These are phyloP conservation scores for Machaerirhynchus nigripectus DNA, from an alignment of 2,113 vertebrate species.

Conservation along the genomic window DNA sequence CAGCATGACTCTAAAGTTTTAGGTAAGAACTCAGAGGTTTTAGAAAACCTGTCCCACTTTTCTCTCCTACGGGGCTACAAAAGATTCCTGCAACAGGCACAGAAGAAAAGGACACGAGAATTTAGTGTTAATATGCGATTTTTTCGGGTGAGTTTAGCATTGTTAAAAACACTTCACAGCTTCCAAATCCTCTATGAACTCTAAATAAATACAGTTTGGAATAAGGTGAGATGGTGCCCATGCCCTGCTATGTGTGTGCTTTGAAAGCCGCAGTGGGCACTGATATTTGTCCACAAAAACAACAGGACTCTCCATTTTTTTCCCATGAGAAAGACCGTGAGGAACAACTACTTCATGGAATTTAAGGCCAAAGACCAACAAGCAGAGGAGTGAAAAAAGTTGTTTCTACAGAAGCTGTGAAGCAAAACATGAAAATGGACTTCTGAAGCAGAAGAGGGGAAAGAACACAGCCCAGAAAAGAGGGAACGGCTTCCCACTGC, in stretches of 20 bases:
- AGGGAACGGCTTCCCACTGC: background rate
- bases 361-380: background rate
- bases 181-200: rapidly evolving
- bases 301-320: rapidly evolving
- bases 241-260: background rate
- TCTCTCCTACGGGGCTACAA: background rate
- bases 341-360: background rate
- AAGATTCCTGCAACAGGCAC: background rate
- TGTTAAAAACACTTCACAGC: background rate
- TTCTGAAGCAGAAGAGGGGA: background rate
- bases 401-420: background rate
- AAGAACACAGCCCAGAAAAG: too few relatives aligned
- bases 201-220: background rate
- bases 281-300: rapidly evolving
- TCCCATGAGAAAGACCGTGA: background rate
- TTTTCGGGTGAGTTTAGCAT: background rate
- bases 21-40: background rate
- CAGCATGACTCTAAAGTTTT: background rate
- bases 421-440: background rate
- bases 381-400: rapidly evolving
- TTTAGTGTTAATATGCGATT: rapidly evolving
- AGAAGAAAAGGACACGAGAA: background rate
- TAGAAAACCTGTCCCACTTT: background rate
- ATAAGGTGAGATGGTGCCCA: background rate
- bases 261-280: background rate